Evolutionary conservation across 2,113 vertebrate genomes (phyloP).

Genomic region (Uria aalge): DNA sequence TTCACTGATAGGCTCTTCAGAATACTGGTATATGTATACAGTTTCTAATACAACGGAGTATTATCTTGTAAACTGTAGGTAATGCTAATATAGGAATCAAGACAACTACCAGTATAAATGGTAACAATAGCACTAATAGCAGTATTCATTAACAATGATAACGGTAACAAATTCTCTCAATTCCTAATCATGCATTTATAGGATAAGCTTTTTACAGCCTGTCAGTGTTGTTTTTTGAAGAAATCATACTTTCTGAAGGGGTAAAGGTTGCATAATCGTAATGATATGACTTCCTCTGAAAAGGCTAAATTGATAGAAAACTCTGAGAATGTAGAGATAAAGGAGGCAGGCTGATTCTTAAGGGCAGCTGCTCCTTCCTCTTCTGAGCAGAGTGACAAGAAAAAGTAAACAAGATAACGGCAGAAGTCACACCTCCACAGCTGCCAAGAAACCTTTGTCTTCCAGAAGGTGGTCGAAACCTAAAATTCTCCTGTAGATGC

Average conservation of each 20-base stretch:
- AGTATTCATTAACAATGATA: not conserved
- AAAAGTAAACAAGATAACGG: not conserved
- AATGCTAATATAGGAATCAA: not conserved
- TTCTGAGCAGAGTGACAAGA: not conserved
- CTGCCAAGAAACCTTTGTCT: not conserved
- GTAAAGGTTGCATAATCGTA: not conserved
- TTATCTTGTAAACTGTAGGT: not conserved
- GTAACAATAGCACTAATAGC: not conserved
- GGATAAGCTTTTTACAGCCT: not conserved
- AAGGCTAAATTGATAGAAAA: not conserved
- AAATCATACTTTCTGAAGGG: not conserved
- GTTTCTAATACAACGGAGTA: not conserved
- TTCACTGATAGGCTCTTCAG: not conserved
- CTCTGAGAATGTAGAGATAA: not conserved
- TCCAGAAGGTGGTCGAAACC: not conserved
- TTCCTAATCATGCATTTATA: not conserved
- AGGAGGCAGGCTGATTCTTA: not conserved
- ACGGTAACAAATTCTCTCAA: not conserved
- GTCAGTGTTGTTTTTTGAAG: not conserved
- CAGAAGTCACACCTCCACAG: not conserved
- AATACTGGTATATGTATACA: not conserved
- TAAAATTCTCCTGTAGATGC: not conserved
- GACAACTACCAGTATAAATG: not conserved
- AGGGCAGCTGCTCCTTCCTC: not conserved
- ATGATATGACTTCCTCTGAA: not conserved